A percentile compares a stretch with the other conserved stretches of the same genome.
Conservation (phyloP, 1,140 invertebrate genomes). For the Eupristina koningsbergeri region DNA sequence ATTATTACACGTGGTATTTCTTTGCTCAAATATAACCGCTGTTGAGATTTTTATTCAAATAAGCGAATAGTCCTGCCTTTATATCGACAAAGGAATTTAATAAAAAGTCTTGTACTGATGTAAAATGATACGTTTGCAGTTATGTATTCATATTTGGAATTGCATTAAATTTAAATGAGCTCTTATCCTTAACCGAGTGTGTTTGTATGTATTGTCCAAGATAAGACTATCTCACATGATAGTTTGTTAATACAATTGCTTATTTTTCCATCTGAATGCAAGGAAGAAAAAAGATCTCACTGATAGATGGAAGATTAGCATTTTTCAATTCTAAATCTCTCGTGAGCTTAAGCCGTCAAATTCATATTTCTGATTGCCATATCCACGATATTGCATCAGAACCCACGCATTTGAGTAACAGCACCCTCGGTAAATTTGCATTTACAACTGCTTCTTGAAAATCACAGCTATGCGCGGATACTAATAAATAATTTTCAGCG, state of each 20-base stretch:
- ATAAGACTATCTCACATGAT: neutral
- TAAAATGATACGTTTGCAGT: slow-evolving; percentile 24
- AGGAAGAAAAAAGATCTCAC: neutral
- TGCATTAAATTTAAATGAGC: slow-evolving; percentile 18
- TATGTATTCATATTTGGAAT: slow-evolving; percentile 9
- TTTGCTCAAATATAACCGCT: neutral
- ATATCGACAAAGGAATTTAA: neutral
- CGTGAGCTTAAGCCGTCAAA: slow-evolving; percentile 3
- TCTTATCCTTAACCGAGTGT: neutral
- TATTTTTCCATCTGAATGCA: neutral
- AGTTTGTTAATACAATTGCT: slow-evolving; percentile 10
- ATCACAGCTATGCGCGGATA: neutral
- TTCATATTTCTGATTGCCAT: slow-evolving; percentile 31
- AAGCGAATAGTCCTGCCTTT: neutral
- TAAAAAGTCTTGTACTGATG: neutral
- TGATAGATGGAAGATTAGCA: neutral
- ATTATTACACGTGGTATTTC: neutral
- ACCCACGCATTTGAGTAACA: slow-evolving; percentile 26
- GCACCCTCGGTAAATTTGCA: slow-evolving; percentile 36
- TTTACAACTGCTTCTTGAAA: slow-evolving; percentile 50
- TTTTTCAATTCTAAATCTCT: neutral
- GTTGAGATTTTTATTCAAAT: neutral
- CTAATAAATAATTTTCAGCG: slow-evolving; percentile 46
- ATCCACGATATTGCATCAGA: slow-evolving; percentile 39
- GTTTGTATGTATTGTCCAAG: neutral